These are phyloP conservation scores for Falcunculus frontatus DNA, from an alignment of 2,113 vertebrate species.

Conservation along the genomic window DNA sequence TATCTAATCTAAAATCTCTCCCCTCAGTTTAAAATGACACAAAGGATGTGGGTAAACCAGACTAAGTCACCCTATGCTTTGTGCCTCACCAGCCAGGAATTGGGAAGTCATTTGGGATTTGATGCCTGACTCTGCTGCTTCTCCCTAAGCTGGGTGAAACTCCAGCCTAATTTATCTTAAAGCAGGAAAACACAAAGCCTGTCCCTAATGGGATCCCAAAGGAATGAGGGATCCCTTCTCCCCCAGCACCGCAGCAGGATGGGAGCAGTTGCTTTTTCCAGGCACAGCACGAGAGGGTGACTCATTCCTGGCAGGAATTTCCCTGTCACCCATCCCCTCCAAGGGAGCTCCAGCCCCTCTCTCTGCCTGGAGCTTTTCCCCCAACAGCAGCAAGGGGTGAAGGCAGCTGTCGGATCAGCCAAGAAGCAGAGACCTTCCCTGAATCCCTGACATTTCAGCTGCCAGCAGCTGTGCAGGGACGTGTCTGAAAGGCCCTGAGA, in stretches of 20 bases:
- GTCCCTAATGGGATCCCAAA: not conserved
- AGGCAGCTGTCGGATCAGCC: not conserved
- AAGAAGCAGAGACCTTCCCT: not conserved
- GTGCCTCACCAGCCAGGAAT: not conserved
- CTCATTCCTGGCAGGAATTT: conserved; percentile 3
- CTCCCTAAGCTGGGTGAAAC: not conserved
- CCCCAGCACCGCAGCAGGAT: not conserved
- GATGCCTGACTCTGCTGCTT: not conserved
- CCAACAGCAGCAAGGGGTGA: not conserved
- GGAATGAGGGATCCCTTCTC: not conserved
- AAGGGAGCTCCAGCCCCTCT: not conserved
- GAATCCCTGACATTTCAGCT: not conserved
- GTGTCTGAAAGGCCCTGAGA: not conserved
- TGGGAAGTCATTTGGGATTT: not conserved
- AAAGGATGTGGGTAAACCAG: not conserved
- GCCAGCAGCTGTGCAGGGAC: not conserved
- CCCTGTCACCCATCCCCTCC: not conserved
- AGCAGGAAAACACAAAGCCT: not conserved
- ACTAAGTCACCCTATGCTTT: not conserved
- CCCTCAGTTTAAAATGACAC: not conserved
- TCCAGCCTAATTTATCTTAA: not conserved
- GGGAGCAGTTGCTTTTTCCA: conserved; percentile 33
- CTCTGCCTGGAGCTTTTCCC: not conserved
- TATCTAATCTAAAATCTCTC: not conserved
- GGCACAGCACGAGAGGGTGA: not conserved